Percentiles rank a stretch among this genome's conserved stretches.
Conservation (phyloP, 1,140 invertebrate species). For the Bombus confusus region DNA sequence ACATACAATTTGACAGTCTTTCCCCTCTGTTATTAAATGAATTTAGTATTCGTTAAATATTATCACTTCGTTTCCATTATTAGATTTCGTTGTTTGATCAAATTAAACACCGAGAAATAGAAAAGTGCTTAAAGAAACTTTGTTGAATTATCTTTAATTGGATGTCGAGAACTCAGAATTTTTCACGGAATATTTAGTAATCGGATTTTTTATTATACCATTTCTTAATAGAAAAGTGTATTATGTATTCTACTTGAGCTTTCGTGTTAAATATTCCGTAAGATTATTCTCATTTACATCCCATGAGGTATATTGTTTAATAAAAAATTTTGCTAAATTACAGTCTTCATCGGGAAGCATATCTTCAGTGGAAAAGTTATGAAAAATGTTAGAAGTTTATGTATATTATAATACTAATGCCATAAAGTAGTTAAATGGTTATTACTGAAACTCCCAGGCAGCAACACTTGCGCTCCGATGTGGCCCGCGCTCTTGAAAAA, state of each 20-base stretch:
- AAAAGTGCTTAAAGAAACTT: neutral
- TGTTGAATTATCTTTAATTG: neutral
- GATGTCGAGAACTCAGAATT: neutral
- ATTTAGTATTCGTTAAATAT: no score
- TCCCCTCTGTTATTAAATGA: no score
- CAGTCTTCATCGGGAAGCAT: neutral
- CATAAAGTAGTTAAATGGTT: constrained; percentile 19
- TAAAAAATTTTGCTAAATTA: neutral
- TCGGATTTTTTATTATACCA: no score
- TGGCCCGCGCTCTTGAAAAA: neutral
- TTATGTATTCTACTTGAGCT: neutral
- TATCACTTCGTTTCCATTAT: no score
- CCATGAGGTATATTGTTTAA: no score
- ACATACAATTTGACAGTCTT: no score
- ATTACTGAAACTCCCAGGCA: neutral
- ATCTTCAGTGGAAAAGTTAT: neutral
- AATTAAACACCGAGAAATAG: neutral
- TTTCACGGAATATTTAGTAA: no score
- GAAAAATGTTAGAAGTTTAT: neutral
- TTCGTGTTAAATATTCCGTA: neutral
- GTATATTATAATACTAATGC: constrained; percentile 11
- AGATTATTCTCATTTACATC: neutral
- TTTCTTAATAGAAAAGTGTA: neutral
- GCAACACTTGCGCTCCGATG: neutral
- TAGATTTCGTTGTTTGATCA: no score